Percentiles rank a stretch among this genome's conserved stretches.
These are phyloP conservation scores for Phaedon cochleariae DNA, from an alignment of 2,888 invertebrate species.

Conservation along the genomic window DNA sequence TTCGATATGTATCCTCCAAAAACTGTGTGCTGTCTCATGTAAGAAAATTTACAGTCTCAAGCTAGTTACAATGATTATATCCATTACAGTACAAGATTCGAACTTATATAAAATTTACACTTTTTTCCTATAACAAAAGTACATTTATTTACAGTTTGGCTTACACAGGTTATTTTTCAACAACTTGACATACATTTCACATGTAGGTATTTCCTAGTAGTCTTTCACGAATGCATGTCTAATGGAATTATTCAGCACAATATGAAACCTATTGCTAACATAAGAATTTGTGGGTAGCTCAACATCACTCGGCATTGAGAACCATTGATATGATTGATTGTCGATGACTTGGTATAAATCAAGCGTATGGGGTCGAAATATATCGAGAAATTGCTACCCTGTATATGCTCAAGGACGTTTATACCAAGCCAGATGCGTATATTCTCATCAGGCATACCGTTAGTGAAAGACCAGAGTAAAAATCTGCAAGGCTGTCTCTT, in stretches of 20 bases:
- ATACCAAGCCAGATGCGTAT: conserved; percentile 57
- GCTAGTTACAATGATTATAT: conserved; percentile 38
- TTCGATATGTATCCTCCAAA: not conserved
- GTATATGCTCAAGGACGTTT: conserved; percentile 42
- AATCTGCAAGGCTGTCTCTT: not conserved
- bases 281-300: conserved; percentile 53
- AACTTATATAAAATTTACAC: conserved; percentile 45
- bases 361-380: not conserved
- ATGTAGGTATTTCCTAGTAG: not conserved
- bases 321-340: conserved; percentile 56
- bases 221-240: conserved; percentile 19
- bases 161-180: no score
- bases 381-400: conserved; percentile 14
- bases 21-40: conserved; percentile 5
- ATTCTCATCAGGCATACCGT: conserved; percentile 53
- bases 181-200: not conserved
- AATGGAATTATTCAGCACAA: conserved; percentile 31
- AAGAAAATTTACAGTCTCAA: conserved; percentile 41
- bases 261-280: conserved; percentile 56
- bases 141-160: conserved; percentile 56
- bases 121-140: conserved; percentile 45
- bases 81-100: conserved; percentile 45
- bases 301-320: conserved; percentile 44
- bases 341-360: conserved; percentile 60
- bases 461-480: not conserved